Percentiles rank a stretch among this genome's conserved stretches.
Evolutionary conservation across 2,797 vertebrate genomes (phyloP).

Genomic region (Astyanax mexicanus): DNA sequence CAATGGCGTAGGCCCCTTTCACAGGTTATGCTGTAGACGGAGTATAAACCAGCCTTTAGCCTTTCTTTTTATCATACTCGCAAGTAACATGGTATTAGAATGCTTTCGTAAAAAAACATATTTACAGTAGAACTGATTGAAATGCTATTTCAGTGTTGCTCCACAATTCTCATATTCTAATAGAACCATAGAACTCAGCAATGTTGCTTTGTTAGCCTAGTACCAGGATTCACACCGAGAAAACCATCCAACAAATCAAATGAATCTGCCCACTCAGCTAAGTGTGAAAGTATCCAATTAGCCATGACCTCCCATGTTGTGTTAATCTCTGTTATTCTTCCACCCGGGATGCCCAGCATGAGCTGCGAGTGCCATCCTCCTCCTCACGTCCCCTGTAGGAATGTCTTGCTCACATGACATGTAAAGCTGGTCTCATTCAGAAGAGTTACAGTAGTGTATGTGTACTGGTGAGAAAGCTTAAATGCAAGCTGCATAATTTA

Average conservation of each 20-base stretch:
- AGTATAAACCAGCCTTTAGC: too few relatives aligned
- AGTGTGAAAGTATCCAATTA: constrained; percentile 2
- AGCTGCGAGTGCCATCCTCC: neutral
- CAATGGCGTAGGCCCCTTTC: too few relatives aligned
- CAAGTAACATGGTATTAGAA: too few relatives aligned
- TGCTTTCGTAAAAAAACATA: too few relatives aligned
- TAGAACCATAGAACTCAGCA: neutral
- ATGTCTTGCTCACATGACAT: neutral
- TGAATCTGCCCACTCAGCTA: neutral
- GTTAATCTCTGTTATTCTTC: constrained; percentile 10
- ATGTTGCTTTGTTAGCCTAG: neutral
- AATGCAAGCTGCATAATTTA: neutral
- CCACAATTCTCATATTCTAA: neutral
- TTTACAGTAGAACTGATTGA: too few relatives aligned
- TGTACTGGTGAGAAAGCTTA: neutral
- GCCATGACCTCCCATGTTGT: neutral
- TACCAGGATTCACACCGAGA: neutral
- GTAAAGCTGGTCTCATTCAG: neutral
- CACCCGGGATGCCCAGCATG: neutral
- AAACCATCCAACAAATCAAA: constrained; percentile 15
- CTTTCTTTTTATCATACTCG: too few relatives aligned
- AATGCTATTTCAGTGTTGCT: too few relatives aligned
- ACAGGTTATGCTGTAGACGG: too few relatives aligned
- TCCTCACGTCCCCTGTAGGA: neutral
- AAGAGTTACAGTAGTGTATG: neutral